phyloP scores from a whole-genome alignment of 2,113 vertebrate genomes.

The Sorex araneus region DNA sequence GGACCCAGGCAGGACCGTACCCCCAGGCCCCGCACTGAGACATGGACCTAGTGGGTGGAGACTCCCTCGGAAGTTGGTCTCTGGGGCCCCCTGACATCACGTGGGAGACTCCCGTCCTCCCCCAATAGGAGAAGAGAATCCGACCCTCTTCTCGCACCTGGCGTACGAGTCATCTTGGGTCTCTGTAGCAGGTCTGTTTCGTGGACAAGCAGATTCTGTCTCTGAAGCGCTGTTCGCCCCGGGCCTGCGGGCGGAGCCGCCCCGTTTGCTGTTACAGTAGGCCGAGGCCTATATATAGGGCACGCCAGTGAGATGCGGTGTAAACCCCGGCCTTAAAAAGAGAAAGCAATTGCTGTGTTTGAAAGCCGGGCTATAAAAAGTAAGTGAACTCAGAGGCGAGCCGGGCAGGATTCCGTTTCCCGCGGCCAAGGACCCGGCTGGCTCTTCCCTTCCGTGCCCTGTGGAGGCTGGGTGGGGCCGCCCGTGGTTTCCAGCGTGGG shows the following conservation, averaged over 20 bases:
- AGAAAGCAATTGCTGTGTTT: constrained; percentile 88
- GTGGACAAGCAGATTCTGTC: constrained; percentile 59
- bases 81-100: too few species aligned
- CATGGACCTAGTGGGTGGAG: too few species aligned
- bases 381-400: constrained; percentile 87
- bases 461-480: constrained; percentile 17
- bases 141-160: too few species aligned
- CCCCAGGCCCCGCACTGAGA: too few species aligned
- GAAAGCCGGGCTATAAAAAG: constrained; percentile 86
- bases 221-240: constrained; percentile 84
- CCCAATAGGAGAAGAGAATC: too few species aligned
- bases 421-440: constrained; percentile 79
- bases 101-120: too few species aligned
- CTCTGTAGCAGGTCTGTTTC: constrained; percentile 71
- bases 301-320: constrained; percentile 87
- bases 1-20: too few species aligned
- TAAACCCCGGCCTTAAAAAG: constrained; percentile 85
- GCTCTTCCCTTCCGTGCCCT: constrained; percentile 80
- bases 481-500: constrained; percentile 61
- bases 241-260: constrained; percentile 84
- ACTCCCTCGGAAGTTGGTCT: too few species aligned
- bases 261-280: constrained; percentile 86
- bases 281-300: constrained; percentile 87
- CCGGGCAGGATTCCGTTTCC: constrained; percentile 82
- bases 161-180: constrained; percentile 45